phyloP scores from a whole-genome alignment of 2,797 vertebrate species.

The Chrosomus eos region DNA sequence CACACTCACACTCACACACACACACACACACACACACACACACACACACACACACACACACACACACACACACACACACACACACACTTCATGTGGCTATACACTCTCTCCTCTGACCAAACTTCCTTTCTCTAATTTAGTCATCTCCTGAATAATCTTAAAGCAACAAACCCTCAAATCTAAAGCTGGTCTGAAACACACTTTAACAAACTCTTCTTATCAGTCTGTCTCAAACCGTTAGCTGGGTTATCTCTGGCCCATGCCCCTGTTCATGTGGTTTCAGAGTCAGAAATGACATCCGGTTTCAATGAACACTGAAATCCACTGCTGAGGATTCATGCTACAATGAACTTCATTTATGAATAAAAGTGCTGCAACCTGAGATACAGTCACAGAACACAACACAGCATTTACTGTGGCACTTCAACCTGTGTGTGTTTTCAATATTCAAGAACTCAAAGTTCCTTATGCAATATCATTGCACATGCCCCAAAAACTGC shows the following conservation, averaged over 20 bases:
- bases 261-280: slow-evolving; percentile 15
- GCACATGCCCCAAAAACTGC: not conserved
- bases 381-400: not conserved
- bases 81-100: slow-evolving; percentile 35
- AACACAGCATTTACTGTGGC: not conserved
- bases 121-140: slow-evolving; percentile 55
- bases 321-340: slow-evolving; percentile 13
- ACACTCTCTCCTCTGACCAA: slow-evolving; percentile 54
- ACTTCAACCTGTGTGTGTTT: not conserved
- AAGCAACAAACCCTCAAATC: not conserved
- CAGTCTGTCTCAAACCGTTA: not conserved
- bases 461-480: not conserved
- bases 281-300: slow-evolving; percentile 27
- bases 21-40: slow-evolving; percentile 44
- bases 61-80: slow-evolving; percentile 44
- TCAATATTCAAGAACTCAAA: not conserved
- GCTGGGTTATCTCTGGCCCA: not conserved
- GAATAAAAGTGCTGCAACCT: not conserved
- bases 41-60: slow-evolving; percentile 45
- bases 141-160: slow-evolving; percentile 29
- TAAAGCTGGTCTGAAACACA: slow-evolving; percentile 1
- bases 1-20: too few species aligned
- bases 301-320: not conserved
- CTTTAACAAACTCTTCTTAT: not conserved
- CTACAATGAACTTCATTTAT: slow-evolving; percentile 4